A percentile compares a stretch with the other conserved stretches of the same genome.
Evolutionary conservation across 1,140 invertebrate genomes (phyloP).

Genomic region (Drosophila parvula): DNA sequence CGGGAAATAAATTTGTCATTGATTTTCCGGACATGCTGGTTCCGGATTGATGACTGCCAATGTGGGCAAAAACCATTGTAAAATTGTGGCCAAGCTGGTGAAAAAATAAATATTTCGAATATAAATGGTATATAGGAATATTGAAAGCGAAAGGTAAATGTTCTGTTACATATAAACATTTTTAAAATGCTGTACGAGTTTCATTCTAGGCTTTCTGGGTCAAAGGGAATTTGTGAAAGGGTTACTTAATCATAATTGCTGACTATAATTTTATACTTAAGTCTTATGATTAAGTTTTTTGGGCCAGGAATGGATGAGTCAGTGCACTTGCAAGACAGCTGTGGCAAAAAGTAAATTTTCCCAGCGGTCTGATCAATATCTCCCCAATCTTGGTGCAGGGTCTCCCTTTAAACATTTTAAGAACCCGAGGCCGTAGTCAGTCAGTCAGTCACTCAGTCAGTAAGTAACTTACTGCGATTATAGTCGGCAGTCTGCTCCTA

Average conservation of each 20-base stretch:
- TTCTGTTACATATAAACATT: too few species aligned
- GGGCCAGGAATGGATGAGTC: too few species aligned
- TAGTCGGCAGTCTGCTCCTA: slow-evolving; percentile 24
- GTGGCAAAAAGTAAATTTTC: not conserved
- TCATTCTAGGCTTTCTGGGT: too few species aligned
- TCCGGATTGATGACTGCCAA: slow-evolving; percentile 29
- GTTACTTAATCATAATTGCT: too few species aligned
- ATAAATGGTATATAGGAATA: not conserved
- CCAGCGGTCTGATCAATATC: slow-evolving; percentile 15
- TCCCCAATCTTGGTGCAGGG: not conserved
- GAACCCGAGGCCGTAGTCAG: slow-evolving; percentile 35
- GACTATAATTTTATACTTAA: not conserved
- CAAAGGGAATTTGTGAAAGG: too few species aligned
- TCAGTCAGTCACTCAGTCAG: slow-evolving; percentile 41
- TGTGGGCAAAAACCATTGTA: slow-evolving; percentile 3
- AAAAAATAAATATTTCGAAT: not conserved
- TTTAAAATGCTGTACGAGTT: too few species aligned
- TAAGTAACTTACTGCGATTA: slow-evolving; percentile 56
- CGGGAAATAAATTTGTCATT: slow-evolving; percentile 53
- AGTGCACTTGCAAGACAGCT: not conserved
- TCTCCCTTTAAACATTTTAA: slow-evolving; percentile 27
- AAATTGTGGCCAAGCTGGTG: not conserved
- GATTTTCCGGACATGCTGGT: slow-evolving; percentile 35
- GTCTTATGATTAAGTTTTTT: not conserved
- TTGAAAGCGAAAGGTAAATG: not conserved